phyloP scores from a whole-genome alignment of 2,888 invertebrate species.

The Strigamia transsilvanica region DNA sequence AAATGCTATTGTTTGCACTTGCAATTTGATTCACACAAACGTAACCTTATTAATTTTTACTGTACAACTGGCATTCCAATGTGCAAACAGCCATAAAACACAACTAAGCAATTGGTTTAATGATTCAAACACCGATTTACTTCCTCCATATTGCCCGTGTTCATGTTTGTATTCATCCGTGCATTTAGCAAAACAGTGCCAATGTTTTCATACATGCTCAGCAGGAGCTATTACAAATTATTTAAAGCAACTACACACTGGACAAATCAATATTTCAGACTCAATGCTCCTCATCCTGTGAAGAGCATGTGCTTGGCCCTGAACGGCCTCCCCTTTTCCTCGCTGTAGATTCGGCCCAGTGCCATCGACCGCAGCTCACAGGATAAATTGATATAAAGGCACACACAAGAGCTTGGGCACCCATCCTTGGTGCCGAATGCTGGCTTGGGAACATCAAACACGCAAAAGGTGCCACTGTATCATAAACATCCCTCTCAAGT shows the following conservation, averaged over 20 bases:
- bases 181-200: constrained; percentile 8
- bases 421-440: constrained; percentile 8
- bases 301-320: constrained; percentile 8
- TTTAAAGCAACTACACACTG: constrained; percentile 8
- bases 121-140: background rate
- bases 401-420: constrained; percentile 8
- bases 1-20: background rate
- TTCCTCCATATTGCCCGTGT: background rate
- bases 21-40: background rate
- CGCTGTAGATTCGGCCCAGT: constrained; percentile 8
- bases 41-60: background rate
- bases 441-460: background rate
- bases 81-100: background rate
- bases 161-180: constrained; percentile 8
- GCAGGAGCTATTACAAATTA: constrained; percentile 1
- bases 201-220: constrained; percentile 2
- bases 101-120: background rate
- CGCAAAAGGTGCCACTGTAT: constrained; percentile 8
- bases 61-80: background rate
- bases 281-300: constrained; percentile 3
- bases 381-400: constrained; percentile 8
- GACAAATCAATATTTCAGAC: constrained; percentile 8
- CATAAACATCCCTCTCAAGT: background rate
- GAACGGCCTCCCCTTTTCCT: constrained; percentile 8
- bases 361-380: constrained; percentile 3